A percentile compares a stretch with the other conserved stretches of the same genome.
phyloP scores from a whole-genome alignment of 37 sponge, comb jelly and placozoan species.

The Crambe crambe region DNA sequence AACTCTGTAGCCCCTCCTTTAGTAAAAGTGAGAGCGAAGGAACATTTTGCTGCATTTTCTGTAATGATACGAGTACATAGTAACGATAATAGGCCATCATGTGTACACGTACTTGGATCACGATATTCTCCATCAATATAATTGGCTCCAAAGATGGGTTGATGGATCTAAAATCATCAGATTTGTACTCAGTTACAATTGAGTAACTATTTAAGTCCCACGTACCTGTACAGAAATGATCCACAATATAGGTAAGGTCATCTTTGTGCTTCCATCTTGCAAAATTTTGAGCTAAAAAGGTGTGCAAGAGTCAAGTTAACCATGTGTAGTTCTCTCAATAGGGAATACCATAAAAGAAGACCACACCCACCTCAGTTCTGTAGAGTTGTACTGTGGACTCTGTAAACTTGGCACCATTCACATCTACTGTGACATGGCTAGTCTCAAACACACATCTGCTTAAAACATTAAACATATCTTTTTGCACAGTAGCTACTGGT shows the following conservation, averaged over 20 bases:
- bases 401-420: background rate
- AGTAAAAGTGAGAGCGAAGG: slow-evolving; percentile 45
- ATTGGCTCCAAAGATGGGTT: slow-evolving; percentile 71
- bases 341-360: background rate
- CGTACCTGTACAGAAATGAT: slow-evolving; percentile 47
- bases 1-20: slow-evolving; percentile 69
- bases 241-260: slow-evolving; percentile 17
- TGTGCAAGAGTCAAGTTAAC: background rate
- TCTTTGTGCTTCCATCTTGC: background rate
- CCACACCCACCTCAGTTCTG: background rate
- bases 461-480: background rate
- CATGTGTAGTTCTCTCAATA: background rate
- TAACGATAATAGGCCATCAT: background rate
- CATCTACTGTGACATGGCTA: slow-evolving; percentile 4
- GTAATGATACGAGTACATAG: background rate
- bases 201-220: background rate
- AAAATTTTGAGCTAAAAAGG: slow-evolving; percentile 14
- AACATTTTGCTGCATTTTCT: background rate
- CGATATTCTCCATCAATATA: slow-evolving; percentile 49
- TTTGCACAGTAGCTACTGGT: background rate
- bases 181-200: background rate
- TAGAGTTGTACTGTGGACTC: slow-evolving; percentile 5
- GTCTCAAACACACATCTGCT: slow-evolving; percentile 5
- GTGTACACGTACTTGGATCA: slow-evolving; percentile 19
- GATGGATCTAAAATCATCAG: slow-evolving; percentile 47